Conservation (phyloP, 2,797 vertebrate species). For the Distichodus sexfasciatus region DNA sequence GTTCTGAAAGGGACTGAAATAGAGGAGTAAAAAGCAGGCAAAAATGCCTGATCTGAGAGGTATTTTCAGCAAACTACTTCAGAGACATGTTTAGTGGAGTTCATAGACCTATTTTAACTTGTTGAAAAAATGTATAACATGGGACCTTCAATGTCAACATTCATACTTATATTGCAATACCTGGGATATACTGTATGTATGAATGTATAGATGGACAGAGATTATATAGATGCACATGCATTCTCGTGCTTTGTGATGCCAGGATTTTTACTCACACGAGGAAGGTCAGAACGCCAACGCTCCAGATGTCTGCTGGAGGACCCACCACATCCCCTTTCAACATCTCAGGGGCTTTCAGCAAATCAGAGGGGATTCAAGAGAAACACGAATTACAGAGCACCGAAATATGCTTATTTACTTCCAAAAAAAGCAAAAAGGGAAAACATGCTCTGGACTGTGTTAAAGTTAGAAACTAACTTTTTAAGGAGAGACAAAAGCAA, state of each 20-base stretch:
- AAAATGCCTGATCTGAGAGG: too few species aligned
- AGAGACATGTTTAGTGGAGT: too few species aligned
- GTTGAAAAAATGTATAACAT: too few species aligned
- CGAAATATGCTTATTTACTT: constrained; percentile 19
- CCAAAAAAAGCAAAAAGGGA: constrained; percentile 22
- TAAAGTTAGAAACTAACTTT: neutral
- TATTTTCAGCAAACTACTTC: too few species aligned
- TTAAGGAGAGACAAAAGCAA: neutral
- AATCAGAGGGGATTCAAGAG: constrained; percentile 49
- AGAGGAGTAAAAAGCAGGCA: too few species aligned
- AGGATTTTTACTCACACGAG: constrained; percentile 87
- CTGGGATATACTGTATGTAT: too few species aligned
- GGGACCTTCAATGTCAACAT: too few species aligned
- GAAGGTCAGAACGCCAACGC: constrained; percentile 86
- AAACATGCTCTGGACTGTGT: constrained; percentile 6
- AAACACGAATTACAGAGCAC: constrained; percentile 36
- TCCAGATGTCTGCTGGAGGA: constrained; percentile 96
- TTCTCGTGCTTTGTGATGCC: neutral
- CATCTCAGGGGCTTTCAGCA: constrained; percentile 89
- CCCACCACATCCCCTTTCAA: constrained; percentile 94
- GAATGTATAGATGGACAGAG: too few species aligned
- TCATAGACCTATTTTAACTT: too few species aligned
- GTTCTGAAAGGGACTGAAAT: too few species aligned
- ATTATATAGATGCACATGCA: too few species aligned
- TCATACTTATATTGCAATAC: too few species aligned